A percentile compares a stretch with the other conserved stretches of the same genome.
These are phyloP conservation scores for Patiria miniata DNA, from an alignment of 35 echinoderm and acorn worm genomes.

Conservation along the genomic window DNA sequence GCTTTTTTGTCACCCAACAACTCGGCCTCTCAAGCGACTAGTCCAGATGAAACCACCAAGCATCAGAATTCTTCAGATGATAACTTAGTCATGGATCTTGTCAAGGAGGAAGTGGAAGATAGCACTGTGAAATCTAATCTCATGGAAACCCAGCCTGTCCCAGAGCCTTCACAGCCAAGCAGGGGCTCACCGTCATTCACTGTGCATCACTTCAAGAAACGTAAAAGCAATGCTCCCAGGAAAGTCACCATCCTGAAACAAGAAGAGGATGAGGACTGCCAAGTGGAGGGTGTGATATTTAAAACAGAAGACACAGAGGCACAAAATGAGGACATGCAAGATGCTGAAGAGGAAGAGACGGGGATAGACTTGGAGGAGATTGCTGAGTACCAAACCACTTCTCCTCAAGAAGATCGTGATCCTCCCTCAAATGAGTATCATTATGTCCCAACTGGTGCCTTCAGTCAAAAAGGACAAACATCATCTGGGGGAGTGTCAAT, in stretches of 20 bases:
- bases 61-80: background rate
- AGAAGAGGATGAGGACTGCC: background rate
- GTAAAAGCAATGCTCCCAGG: slow-evolving; percentile 8
- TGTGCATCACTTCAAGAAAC: slow-evolving; percentile 18
- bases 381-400: background rate
- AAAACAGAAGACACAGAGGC: background rate
- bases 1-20: background rate
- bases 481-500: background rate
- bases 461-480: background rate
- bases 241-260: background rate
- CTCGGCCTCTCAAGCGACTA: background rate
- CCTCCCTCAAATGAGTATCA: background rate
- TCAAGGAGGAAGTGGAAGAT: background rate
- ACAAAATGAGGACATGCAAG: background rate
- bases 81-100: background rate
- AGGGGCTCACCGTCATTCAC: background rate
- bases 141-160: background rate
- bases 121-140: background rate
- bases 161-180: background rate
- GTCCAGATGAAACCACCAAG: background rate
- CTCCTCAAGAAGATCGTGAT: background rate
- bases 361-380: slow-evolving; percentile 22
- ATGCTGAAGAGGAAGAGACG: slow-evolving; percentile 3
- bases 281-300: background rate
- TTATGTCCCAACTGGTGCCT: background rate